These are phyloP conservation scores for Drosophila multiciliata DNA, from an alignment of 2,888 invertebrate species.

Conservation along the genomic window DNA sequence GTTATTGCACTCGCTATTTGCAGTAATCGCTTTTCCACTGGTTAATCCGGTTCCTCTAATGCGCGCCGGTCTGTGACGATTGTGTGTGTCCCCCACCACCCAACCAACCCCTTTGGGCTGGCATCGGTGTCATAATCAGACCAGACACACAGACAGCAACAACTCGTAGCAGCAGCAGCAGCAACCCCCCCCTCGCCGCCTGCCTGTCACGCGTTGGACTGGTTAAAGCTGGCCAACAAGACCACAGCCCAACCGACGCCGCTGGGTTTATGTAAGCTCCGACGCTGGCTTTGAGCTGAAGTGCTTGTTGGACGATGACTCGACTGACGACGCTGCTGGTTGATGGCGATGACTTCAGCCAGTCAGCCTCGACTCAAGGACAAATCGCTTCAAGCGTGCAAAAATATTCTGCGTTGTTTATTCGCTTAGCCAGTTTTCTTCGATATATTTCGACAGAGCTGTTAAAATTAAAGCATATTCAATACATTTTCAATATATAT, in stretches of 20 bases:
- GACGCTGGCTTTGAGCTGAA: slow-evolving; percentile 51
- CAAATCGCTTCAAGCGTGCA: slow-evolving; percentile 74
- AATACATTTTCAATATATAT: slow-evolving; percentile 3
- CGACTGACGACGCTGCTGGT: slow-evolving; percentile 22
- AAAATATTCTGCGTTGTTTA: slow-evolving; percentile 44
- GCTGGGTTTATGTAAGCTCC: slow-evolving; percentile 49
- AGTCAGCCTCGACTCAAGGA: slow-evolving; percentile 71
- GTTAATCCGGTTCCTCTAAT: slow-evolving; percentile 78
- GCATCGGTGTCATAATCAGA: slow-evolving; percentile 74
- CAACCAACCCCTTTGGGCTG: slow-evolving; percentile 24
- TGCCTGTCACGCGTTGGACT: slow-evolving; percentile 20
- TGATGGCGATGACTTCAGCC: slow-evolving; percentile 62
- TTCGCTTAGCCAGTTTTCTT: slow-evolving; percentile 19
- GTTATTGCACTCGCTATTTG: slow-evolving; percentile 72
- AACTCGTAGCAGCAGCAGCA: slow-evolving; percentile 11
- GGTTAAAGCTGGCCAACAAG: slow-evolving; percentile 29
- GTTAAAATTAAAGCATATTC: slow-evolving; percentile 44
- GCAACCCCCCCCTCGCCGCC: neutral
- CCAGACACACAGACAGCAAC: slow-evolving; percentile 44
- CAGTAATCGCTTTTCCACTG: slow-evolving; percentile 69
- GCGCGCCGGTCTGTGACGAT: slow-evolving; percentile 61
- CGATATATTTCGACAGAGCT: slow-evolving; percentile 27
- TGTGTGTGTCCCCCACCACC: slow-evolving; percentile 22
- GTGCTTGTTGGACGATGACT: slow-evolving; percentile 53
- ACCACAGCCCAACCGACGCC: slow-evolving; percentile 31